phyloP scores from a whole-genome alignment of 2,888 invertebrate species.

The Spialia ferax region DNA sequence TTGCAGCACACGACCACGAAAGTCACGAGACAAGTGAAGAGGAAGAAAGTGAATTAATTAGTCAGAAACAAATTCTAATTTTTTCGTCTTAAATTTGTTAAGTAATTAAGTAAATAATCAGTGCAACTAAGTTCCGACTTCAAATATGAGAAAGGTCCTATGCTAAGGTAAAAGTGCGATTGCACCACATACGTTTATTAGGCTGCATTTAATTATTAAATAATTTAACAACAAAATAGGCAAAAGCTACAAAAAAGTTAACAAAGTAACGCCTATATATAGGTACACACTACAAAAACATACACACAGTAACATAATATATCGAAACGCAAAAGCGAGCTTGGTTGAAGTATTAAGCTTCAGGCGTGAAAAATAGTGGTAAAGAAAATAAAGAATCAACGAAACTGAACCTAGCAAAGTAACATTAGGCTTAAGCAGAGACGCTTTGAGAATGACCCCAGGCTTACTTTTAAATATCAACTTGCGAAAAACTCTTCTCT shows the following conservation, averaged over 20 bases:
- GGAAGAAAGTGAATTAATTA: background rate
- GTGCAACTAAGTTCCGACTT: too few species aligned
- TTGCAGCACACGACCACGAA: too few species aligned
- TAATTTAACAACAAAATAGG: too few species aligned
- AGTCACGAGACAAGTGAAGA: slow-evolving; percentile 1
- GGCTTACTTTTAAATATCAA: background rate
- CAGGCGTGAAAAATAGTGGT: background rate
- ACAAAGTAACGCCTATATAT: background rate
- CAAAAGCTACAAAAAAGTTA: background rate
- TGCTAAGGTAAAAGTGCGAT: too few species aligned
- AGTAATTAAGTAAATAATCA: too few species aligned
- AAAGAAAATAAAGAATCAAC: background rate
- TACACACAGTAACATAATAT: background rate
- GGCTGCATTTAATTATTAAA: too few species aligned
- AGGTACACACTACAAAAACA: slow-evolving; percentile 7
- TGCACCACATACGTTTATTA: too few species aligned
- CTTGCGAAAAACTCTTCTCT: background rate
- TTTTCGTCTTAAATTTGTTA: background rate
- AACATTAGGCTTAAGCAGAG: background rate
- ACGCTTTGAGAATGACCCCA: background rate
- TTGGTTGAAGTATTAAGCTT: slow-evolving; percentile 14
- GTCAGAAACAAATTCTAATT: background rate
- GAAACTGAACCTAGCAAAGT: background rate
- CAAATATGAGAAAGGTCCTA: too few species aligned
- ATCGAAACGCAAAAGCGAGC: slow-evolving; percentile 17